Percentiles rank a stretch among this genome's conserved stretches.
These are phyloP conservation scores for Orius insidiosus DNA, from an alignment of 1,140 invertebrate genomes.

Conservation along the genomic window DNA sequence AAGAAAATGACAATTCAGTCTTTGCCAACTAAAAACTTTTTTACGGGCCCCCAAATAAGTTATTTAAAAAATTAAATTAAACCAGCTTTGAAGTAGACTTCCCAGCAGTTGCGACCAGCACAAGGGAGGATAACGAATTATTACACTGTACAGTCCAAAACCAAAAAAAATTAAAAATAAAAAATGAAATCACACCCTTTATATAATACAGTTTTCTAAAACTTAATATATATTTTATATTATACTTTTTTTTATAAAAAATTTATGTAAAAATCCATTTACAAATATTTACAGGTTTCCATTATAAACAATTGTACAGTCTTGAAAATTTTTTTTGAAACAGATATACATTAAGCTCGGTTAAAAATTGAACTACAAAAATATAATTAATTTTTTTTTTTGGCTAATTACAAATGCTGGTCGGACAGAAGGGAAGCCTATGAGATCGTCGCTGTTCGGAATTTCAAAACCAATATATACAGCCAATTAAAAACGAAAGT, in stretches of 20 bases:
- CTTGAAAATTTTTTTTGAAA: slow-evolving; percentile 14
- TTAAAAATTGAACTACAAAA: slow-evolving; percentile 14
- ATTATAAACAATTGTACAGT: slow-evolving; percentile 17
- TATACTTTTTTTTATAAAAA: slow-evolving; percentile 14
- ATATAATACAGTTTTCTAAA: slow-evolving; percentile 13
- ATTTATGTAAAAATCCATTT: slow-evolving; percentile 17
- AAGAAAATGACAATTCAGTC: slow-evolving; percentile 5
- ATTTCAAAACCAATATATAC: too few relatives aligned
- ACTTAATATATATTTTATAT: slow-evolving; percentile 9
- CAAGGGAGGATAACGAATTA: slow-evolving; percentile 11
- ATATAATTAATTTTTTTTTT: slow-evolving; percentile 11
- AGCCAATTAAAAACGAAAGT: too few relatives aligned
- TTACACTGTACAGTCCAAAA: slow-evolving; percentile 13
- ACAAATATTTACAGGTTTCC: slow-evolving; percentile 15
- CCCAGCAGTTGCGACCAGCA: background rate
- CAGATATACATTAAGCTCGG: slow-evolving; percentile 17
- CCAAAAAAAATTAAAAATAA: too few relatives aligned
- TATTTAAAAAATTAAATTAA: too few relatives aligned
- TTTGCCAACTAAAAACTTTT: slow-evolving; percentile 9
- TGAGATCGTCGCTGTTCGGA: too few relatives aligned
- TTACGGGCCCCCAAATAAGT: background rate
- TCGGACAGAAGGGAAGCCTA: background rate
- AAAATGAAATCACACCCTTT: slow-evolving; percentile 4
- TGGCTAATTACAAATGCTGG: background rate
- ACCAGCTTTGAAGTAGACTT: background rate